A percentile compares a stretch with the other conserved stretches of the same genome.
phyloP scores from a whole-genome alignment of 2,113 vertebrate species.

The Nibea albiflora region DNA sequence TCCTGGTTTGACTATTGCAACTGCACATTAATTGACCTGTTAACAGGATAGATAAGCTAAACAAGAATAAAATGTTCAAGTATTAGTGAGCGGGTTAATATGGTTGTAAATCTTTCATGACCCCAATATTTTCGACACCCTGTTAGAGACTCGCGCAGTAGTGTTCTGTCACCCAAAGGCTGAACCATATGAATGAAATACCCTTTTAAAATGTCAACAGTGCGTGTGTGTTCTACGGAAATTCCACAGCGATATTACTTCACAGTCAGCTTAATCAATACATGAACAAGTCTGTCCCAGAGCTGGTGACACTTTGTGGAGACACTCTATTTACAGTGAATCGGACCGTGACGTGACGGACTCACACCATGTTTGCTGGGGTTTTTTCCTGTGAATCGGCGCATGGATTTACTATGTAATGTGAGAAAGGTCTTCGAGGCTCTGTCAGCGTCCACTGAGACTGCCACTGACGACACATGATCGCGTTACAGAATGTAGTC shows the following conservation, averaged over 20 bases:
- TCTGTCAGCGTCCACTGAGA: not conserved
- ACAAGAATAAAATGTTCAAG: no score
- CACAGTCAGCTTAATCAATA: constrained; percentile 40
- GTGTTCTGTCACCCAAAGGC: not conserved
- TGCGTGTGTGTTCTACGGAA: not conserved
- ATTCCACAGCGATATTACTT: not conserved
- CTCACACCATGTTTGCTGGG: not conserved
- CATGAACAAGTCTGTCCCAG: constrained; percentile 6
- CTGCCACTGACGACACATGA: not conserved
- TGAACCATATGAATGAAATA: not conserved
- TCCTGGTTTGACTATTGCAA: no score
- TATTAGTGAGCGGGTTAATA: no score
- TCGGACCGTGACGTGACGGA: not conserved
- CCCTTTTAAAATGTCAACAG: constrained; percentile 3
- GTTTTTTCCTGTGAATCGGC: not conserved
- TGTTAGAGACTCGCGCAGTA: not conserved
- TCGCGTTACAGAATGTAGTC: not conserved
- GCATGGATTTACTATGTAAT: no score
- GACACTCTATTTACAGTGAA: constrained; percentile 3
- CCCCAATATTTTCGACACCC: no score
- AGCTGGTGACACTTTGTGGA: constrained; percentile 14
- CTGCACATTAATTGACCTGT: no score
- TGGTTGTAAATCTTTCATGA: no score
- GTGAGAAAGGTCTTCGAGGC: not conserved
- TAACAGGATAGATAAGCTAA: no score